Evolutionary conservation across 1,140 invertebrate species (phyloP), one percentile per base, ranked within the genome.

Genomic region (Bombus cullumanus): DNA sequence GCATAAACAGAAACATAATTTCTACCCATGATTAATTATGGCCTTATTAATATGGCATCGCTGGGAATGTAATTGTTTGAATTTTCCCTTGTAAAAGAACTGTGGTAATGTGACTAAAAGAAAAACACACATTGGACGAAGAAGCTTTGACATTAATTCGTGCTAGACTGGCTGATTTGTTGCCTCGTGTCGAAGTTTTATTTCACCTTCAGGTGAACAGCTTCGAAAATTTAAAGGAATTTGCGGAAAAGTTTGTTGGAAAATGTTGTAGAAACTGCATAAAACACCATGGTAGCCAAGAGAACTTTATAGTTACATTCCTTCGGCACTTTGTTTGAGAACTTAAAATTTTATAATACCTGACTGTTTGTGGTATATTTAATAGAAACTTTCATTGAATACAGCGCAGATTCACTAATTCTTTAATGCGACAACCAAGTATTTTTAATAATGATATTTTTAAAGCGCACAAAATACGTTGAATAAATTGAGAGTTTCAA

Each of bases 331-430:
- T 59, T 25, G 43, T 31, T n/a, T 3, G 28, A 15, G 28, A 59
- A 59, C 47, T n/a, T 57, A 41, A 39, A 72, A 81, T 59, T 57
- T 81, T 37, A 81, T 81, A 71, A 81, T 59, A 41, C 57, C 15
- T 5, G 25, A n/a, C 25, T 18, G 31, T 69, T 34, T 47, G 31
- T 15, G n/a, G 31, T 62, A 12, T 71, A 57, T 81, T 80, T 53
- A 6, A 41, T 28, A 18, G 8, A 37, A 66, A 77, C 28, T 41
- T n/a, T 2, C 28, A 25, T 2, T 6, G 22, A 25, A 31, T 6
- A 4, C 3, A 22, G 31, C 6, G 2, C 10, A 8, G 28, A 28
- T 68, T 66, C 41, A 9, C 53, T 53, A 53, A 34, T 47, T 34
- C 6, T 64, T 15, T 25, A 18, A 47, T 22, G 2, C 10, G n/a